Base-by-base conservation (phyloP, 2,113 vertebrate genomes). In the Ascaphus truei region DNA sequence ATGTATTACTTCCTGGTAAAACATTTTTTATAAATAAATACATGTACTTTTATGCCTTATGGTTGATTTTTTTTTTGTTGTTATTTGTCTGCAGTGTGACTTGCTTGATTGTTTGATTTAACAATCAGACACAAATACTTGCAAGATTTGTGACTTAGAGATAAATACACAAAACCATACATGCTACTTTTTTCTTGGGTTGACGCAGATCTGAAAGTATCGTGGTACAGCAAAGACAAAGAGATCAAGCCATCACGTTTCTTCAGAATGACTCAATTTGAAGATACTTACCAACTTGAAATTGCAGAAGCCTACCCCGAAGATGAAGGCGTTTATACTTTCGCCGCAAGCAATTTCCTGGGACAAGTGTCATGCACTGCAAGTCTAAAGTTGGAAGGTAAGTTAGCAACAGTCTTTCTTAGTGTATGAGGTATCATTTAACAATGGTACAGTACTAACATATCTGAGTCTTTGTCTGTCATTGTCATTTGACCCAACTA, bases 231-330 rank as follows among this genome's bases (percentile, higher is more conserved):
- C 85, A 90, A 91, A 76, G 91, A 97, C 48, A 95, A 88, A 81
- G 94, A 98, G 85, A 94, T 99, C 85, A 97, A 95, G 68, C 95
- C 95, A 71, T 98, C 97, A 0, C 88, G 92, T 0, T 94, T 95
- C 85, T 98, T 96, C 72, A 90, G 89, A 86, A 96, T 98, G 91
- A 96, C 95, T 75, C 96, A 96, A 34, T 98, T 96, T 81, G 96
- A 98, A 76, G 95, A 99, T 77, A 94, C 88, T 78, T 98, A 92
- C 72, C 95, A 96, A 68, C 81, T 99, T 75, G 96, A 98, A 84
- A 91, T 99, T 74, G 90, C 92, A 73, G 91, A 93, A 77, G 95
- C 94, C 61, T 98, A 92, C 72, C 82, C 90, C 4, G 96, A 98
- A 73, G 97, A 99, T 62, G 92, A 94, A 82, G 97, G 95, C 39